A percentile compares a stretch with the other conserved stretches of the same genome.
phyloP scores from a whole-genome alignment of 2,113 vertebrate genomes.

The Psettodes erumei region DNA sequence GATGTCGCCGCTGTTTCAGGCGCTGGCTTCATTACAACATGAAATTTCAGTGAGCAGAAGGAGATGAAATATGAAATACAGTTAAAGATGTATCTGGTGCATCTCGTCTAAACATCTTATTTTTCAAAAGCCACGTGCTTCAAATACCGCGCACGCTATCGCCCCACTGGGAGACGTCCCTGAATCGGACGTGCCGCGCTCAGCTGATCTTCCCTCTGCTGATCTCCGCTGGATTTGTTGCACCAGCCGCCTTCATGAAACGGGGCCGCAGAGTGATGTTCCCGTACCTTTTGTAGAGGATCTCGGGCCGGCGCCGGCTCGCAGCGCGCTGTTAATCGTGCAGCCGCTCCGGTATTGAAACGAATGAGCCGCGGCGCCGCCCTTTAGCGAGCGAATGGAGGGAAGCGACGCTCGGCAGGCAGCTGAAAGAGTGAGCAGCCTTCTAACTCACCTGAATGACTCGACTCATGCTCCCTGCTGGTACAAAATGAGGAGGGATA shows the following conservation, averaged over 20 bases:
- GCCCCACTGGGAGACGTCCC: neutral
- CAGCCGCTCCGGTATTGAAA: neutral
- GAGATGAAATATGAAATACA: neutral
- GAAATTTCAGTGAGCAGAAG: neutral
- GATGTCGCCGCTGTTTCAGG: no score
- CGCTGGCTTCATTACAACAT: neutral
- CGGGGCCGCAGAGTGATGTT: neutral
- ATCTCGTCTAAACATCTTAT: neutral
- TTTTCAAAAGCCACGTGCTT: neutral
- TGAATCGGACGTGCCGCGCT: neutral
- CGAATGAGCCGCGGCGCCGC: no score
- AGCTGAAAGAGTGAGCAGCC: neutral
- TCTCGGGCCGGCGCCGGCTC: neutral
- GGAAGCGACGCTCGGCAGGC: neutral
- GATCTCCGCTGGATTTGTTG: neutral
- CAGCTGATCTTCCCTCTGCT: no score
- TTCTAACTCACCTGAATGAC: neutral
- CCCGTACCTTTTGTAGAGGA: neutral
- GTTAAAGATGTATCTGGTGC: constrained; percentile 1
- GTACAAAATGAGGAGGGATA: neutral
- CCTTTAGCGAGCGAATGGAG: no score
- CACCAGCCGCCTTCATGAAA: neutral
- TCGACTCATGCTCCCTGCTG: no score
- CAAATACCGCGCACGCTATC: neutral
- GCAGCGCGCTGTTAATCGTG: neutral